A percentile compares a stretch with the other conserved stretches of the same genome.
phyloP scores from a whole-genome alignment of 2,797 vertebrate species.

The Pyrocephalus nanus region DNA sequence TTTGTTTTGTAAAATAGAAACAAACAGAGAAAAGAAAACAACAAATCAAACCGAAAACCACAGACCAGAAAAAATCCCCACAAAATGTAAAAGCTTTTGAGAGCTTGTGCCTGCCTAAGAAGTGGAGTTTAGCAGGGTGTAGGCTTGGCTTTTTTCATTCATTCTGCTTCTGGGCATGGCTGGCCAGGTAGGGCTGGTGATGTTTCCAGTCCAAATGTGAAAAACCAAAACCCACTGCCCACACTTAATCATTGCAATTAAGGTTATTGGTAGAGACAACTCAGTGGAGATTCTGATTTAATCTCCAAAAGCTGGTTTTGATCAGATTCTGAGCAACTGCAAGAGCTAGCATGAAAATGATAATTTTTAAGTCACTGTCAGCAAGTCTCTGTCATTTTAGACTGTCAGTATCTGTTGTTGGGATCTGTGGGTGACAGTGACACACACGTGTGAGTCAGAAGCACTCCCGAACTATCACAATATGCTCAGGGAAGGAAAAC shows the following conservation, averaged over 20 bases:
- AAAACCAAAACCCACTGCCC: not conserved
- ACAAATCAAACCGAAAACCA: conserved; percentile 57
- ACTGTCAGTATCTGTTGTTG: conserved; percentile 48
- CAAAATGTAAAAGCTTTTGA: conserved; percentile 8
- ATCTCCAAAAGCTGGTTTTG: conserved; percentile 27
- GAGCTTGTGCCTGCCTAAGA: not conserved
- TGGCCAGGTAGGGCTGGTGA: not conserved
- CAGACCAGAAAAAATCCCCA: conserved; percentile 40
- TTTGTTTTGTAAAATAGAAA: conserved; percentile 56
- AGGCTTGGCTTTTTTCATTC: not conserved
- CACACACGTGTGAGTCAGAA: conserved; percentile 51
- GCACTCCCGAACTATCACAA: conserved; percentile 22
- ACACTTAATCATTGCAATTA: conserved; percentile 10
- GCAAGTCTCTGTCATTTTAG: conserved; percentile 46
- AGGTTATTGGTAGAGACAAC: not conserved
- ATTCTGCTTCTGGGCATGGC: not conserved
- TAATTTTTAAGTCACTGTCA: conserved; percentile 17
- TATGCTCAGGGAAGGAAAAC: conserved; percentile 41
- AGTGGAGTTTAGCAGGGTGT: not conserved
- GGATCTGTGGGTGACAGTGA: conserved; percentile 66
- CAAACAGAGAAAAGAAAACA: conserved; percentile 38
- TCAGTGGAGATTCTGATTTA: conserved; percentile 10
- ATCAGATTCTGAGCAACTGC: conserved; percentile 29
- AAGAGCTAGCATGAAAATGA: conserved; percentile 25
- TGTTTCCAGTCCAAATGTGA: not conserved